A percentile compares a stretch with the other conserved stretches of the same genome.
phyloP scores from a whole-genome alignment of 2,888 invertebrate genomes.

The Encarsia formosa region DNA sequence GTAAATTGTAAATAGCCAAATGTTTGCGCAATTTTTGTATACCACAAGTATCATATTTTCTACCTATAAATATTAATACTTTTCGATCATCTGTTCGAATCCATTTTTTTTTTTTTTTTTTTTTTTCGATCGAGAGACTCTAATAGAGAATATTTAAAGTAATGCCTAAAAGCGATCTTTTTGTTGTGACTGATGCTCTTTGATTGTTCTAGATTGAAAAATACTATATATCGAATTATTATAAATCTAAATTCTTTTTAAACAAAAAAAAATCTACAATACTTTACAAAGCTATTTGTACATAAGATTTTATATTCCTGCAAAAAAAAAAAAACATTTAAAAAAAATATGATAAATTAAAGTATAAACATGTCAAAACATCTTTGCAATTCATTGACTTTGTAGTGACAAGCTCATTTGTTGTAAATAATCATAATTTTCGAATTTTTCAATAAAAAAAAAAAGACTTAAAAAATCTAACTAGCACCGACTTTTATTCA shows the following conservation, averaged over 20 bases:
- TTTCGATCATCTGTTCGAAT: too few species aligned
- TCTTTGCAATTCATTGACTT: constrained; percentile 28
- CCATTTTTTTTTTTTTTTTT: too few species aligned
- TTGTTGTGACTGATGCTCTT: constrained; percentile 47
- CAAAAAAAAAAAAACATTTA: constrained; percentile 40
- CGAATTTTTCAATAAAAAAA: constrained; percentile 29
- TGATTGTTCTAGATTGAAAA: constrained; percentile 46
- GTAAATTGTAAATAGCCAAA: too few species aligned
- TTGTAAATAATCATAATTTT: constrained; percentile 30
- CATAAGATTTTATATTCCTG: constrained; percentile 52
- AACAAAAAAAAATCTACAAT: constrained; percentile 49
- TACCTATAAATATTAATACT: too few species aligned
- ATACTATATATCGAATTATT: constrained; percentile 46
- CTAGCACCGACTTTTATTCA: too few species aligned
- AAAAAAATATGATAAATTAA: constrained; percentile 24
- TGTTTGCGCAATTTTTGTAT: too few species aligned
- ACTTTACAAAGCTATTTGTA: constrained; percentile 50
- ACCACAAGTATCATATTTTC: too few species aligned
- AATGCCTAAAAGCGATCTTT: constrained; percentile 44
- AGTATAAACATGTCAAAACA: constrained; percentile 20
- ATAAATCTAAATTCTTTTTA: constrained; percentile 48
- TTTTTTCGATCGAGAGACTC: too few species aligned
- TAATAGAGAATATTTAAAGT: neutral
- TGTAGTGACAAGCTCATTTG: constrained; percentile 29
- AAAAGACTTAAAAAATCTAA: too few species aligned